phyloP scores from a whole-genome alignment of 2,113 vertebrate species.

The Petroica traversi region DNA sequence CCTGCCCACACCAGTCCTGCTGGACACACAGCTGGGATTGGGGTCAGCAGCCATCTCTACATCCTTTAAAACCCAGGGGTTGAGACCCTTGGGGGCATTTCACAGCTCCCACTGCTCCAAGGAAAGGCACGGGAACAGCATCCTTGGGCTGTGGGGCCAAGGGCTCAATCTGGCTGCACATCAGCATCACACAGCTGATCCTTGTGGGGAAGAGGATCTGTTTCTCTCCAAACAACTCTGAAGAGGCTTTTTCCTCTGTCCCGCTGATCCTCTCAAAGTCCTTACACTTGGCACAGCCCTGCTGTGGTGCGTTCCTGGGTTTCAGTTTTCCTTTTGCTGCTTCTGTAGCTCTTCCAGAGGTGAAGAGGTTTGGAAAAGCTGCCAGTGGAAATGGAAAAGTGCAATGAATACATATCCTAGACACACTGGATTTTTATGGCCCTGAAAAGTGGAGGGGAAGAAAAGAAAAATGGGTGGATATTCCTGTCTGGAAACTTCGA shows the following conservation, averaged over 20 bases:
- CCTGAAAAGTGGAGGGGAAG: not conserved
- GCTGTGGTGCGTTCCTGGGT: conserved; percentile 20
- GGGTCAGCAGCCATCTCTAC: not conserved
- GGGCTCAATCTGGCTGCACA: not conserved
- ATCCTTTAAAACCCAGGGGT: not conserved
- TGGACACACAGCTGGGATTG: not conserved
- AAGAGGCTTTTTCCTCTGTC: conserved; percentile 52
- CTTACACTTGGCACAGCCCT: not conserved
- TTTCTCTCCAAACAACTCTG: conserved; percentile 28
- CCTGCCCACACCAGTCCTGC: not conserved
- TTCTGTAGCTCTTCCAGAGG: conserved; percentile 64
- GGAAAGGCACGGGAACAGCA: not conserved
- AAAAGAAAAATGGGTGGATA: not conserved
- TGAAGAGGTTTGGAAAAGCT: conserved; percentile 59
- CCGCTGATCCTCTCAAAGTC: not conserved
- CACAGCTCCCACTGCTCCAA: not conserved
- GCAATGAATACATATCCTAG: conserved; percentile 19
- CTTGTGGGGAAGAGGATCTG: not conserved
- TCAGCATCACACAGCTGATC: not conserved
- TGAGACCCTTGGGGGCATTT: too few species aligned
- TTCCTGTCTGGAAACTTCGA: conserved; percentile 20
- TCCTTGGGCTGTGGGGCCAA: not conserved
- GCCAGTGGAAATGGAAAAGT: conserved; percentile 38
- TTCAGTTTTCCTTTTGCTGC: conserved; percentile 63
- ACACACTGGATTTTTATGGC: conserved; percentile 23